Evolutionary conservation across 2,888 invertebrate species (phyloP).

Genomic region (Embidobia sp.): DNA sequence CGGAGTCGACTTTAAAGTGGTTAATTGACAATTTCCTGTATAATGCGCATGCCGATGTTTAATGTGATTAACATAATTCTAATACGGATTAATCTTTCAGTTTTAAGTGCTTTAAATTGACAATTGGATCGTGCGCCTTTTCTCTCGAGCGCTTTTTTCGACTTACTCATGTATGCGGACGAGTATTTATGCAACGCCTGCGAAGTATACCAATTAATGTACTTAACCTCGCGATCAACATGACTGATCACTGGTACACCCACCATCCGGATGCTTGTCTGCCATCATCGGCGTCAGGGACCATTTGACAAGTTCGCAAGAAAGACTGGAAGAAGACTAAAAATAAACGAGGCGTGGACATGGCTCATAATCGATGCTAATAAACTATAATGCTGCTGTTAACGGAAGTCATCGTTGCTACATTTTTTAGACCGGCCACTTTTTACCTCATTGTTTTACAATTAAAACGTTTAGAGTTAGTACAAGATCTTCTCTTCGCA

Average conservation of each 20-base stretch:
- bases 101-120: constrained; percentile 60
- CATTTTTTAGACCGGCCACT: constrained; percentile 17
- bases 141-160: constrained; percentile 45
- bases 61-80: constrained; percentile 55
- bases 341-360: constrained; percentile 62
- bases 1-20: background rate
- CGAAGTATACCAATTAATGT: constrained; percentile 74
- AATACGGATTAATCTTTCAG: constrained; percentile 47
- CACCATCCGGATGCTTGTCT: constrained; percentile 75
- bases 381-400: constrained; percentile 43
- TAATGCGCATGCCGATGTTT: constrained; percentile 25
- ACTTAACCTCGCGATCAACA: constrained; percentile 74
- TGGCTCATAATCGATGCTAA: constrained; percentile 58
- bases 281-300: constrained; percentile 60
- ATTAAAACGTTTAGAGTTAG: too few relatives aligned
- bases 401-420: constrained; percentile 41
- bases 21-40: constrained; percentile 43
- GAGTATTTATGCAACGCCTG: constrained; percentile 60
- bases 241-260: constrained; percentile 72
- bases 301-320: constrained; percentile 62
- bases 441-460: constrained; percentile 18
- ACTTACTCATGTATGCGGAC: constrained; percentile 32
- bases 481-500: too few relatives aligned
- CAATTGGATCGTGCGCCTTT: constrained; percentile 47
- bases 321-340: constrained; percentile 58